phyloP scores from a whole-genome alignment of 2,797 vertebrate species.

The Catamblyrhynchus diadema region DNA sequence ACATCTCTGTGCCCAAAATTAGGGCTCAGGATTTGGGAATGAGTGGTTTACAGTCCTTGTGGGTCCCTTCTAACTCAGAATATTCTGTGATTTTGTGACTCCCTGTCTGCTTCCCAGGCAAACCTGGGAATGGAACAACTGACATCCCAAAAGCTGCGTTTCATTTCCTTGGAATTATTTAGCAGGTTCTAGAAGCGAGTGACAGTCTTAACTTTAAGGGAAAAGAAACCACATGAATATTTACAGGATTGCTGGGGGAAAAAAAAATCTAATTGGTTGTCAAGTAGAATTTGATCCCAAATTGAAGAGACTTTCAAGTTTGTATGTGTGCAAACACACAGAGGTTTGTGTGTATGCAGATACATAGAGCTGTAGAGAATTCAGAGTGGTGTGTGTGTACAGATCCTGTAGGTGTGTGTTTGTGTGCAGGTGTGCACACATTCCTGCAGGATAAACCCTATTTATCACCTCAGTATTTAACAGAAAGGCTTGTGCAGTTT shows the following conservation, averaged over 20 bases:
- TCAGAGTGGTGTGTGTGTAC: too few species aligned
- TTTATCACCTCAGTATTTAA: neutral
- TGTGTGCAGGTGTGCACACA: neutral
- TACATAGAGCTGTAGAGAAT: neutral
- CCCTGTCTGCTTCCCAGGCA: neutral
- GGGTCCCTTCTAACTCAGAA: neutral
- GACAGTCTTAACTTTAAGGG: conserved; percentile 5
- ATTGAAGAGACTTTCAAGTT: neutral
- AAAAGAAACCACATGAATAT: conserved; percentile 3
- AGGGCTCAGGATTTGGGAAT: neutral
- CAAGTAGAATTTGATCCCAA: neutral
- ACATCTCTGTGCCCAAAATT: neutral
- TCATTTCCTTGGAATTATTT: conserved; percentile 6
- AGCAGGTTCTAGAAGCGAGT: neutral
- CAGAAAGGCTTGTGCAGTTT: neutral
- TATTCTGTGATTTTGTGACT: neutral
- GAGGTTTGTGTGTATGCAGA: neutral
- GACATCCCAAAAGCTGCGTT: neutral
- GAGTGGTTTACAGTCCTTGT: neutral
- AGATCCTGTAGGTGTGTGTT: neutral
- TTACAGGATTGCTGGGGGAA: neutral
- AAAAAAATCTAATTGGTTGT: neutral
- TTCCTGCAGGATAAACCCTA: neutral
- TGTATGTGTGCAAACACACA: neutral
- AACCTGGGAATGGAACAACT: neutral